Conservation (phyloP, 2,888 invertebrate species). For the Carcina quercana region DNA sequence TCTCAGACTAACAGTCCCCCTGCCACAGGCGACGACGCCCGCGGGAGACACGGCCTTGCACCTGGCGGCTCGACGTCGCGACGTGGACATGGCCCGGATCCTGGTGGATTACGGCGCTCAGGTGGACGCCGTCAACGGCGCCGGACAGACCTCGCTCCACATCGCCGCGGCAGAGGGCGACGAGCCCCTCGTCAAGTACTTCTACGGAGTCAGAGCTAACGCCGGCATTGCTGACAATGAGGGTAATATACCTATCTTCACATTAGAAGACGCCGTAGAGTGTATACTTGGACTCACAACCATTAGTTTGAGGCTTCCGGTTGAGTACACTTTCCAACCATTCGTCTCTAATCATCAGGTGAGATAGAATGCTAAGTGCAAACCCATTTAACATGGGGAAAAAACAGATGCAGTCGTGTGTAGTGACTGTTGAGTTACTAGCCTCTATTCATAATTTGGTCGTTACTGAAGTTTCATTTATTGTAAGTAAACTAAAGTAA, state of each 20-base stretch:
- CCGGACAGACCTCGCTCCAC: constrained; percentile 96
- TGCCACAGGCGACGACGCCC: constrained; percentile 79
- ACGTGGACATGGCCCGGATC: constrained; percentile 94
- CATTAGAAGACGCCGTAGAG: too few species aligned
- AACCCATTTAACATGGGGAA: too few species aligned
- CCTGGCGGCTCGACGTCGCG: constrained; percentile 92
- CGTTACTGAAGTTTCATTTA: too few species aligned
- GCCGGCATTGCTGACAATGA: constrained; percentile 96
- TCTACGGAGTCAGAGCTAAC: constrained; percentile 95
- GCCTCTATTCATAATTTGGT: too few species aligned
- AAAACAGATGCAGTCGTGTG: too few species aligned
- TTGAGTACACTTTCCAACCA: too few species aligned
- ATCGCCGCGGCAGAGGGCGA: constrained; percentile 97
- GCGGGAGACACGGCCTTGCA: constrained; percentile 96
- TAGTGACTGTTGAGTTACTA: too few species aligned
- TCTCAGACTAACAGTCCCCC: neutral
- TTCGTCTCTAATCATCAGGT: too few species aligned
- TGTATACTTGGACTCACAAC: too few species aligned
- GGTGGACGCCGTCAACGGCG: constrained; percentile 94
- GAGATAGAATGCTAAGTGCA: too few species aligned
- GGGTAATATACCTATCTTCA: constrained; percentile 66
- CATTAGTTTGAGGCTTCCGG: too few species aligned
- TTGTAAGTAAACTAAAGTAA: too few species aligned
- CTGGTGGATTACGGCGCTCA: constrained; percentile 94
- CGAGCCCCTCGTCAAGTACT: constrained; percentile 94